These are phyloP conservation scores for Rhynchotus rufescens DNA, from an alignment of 2,797 vertebrate species.

Conservation along the genomic window DNA sequence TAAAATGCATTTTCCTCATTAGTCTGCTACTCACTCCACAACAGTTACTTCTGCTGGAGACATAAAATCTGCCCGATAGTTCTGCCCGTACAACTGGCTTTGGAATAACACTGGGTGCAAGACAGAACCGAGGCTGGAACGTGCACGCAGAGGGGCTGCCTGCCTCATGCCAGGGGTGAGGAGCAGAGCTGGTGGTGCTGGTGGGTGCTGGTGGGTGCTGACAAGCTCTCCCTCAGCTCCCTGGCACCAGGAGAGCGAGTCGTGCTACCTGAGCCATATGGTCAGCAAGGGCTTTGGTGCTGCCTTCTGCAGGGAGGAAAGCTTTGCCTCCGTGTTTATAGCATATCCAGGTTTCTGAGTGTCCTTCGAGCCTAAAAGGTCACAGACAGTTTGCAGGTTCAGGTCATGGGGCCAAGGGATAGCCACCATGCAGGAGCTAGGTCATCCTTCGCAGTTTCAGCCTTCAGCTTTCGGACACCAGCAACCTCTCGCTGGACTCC, in stretches of 20 bases:
- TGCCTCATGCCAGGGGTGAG: background rate
- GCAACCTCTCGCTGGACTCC: background rate
- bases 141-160: background rate
- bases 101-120: background rate
- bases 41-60: background rate
- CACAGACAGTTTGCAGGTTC: background rate
- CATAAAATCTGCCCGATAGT: too few relatives aligned
- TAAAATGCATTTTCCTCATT: background rate
- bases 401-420: background rate
- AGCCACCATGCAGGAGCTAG: too few relatives aligned
- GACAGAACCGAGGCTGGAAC: background rate
- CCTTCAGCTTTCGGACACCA: background rate
- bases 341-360: background rate
- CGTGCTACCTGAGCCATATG: background rate
- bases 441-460: background rate
- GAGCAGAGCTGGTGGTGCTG: too few relatives aligned
- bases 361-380: background rate
- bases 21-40: background rate
- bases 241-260: background rate
- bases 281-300: background rate
- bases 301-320: background rate
- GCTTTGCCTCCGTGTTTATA: background rate
- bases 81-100: background rate
- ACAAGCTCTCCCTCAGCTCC: background rate
- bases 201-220: too few relatives aligned